Base-by-base conservation (phyloP, 2,888 invertebrate genomes). In the Notodonta dromedarius region DNA sequence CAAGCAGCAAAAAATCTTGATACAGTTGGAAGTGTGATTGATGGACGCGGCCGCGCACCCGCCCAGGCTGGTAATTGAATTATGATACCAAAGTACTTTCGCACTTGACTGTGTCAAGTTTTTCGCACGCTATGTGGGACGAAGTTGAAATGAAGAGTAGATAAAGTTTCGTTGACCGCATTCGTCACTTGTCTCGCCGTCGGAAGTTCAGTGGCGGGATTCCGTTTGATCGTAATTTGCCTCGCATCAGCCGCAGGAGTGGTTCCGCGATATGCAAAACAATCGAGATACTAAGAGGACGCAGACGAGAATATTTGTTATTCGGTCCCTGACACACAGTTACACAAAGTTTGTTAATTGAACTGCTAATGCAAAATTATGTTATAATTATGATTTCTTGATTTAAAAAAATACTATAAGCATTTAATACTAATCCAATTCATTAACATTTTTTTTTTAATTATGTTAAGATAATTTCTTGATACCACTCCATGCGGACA, bases 1-100 rank as follows among this genome's bases (percentile, higher is more conserved):
- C 77, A 84, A 83, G 82, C 77, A 71, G 85, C 78, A 86, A 88
- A 88, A 90, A 74, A 90, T 85, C 87, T 80, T 87, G 90, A 87
- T 91, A 92, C 89, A 91, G 87, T 91, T 93, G 79, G 90, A 92
- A 91, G 82, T 89, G 86, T 92, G 93, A 93, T 93, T 92, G 90
- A 93, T 93, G 90, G 80, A 80, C 70, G 72, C 78, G 84, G 81
- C 82, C 80, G 82, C 86, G 76, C 80, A 83, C 86, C 84, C 78
- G 79, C 77, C 84, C 84, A 85, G 84, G 84, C 85, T 81, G 79
- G 79, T 90, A 91, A 92, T 92, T 92, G 89, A 92, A 91, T 91
- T 88, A 88, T 84, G 85, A 82, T 84, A 85, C 86, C 84, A 86
- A 86, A 82, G 80, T 84, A 76, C 77, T 77, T 77, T 77, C 69